phyloP scores from a whole-genome alignment of 2,888 invertebrate species.

The Panorpa germanica region DNA sequence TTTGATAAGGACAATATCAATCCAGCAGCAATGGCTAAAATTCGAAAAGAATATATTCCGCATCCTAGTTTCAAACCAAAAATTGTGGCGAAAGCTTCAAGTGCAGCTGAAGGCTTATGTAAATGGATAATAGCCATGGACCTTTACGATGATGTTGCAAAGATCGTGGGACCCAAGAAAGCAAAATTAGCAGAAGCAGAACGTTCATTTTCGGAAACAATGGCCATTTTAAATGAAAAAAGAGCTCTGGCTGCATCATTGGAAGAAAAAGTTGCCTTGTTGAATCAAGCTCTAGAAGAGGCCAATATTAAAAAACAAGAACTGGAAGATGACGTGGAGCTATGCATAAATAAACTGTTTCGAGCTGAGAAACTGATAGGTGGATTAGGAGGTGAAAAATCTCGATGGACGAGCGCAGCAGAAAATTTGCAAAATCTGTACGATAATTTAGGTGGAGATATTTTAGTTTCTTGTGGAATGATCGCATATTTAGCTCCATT shows the following conservation, averaged over 20 bases:
- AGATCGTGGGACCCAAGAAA: conserved; percentile 74
- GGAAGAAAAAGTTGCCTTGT: conserved; percentile 53
- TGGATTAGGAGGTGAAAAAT: conserved; percentile 76
- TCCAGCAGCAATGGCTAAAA: conserved; percentile 63
- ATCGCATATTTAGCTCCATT: conserved; percentile 83
- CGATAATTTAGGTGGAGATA: conserved; percentile 75
- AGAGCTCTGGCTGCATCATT: conserved; percentile 55
- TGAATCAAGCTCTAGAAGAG: conserved; percentile 46
- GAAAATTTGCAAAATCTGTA: conserved; percentile 52
- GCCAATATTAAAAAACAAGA: conserved; percentile 65
- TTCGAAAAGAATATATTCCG: conserved; percentile 55
- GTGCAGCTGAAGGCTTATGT: conserved; percentile 85
- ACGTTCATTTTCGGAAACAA: conserved; percentile 59
- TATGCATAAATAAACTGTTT: conserved; percentile 66
- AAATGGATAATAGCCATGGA: conserved; percentile 90
- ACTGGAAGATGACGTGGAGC: conserved; percentile 57
- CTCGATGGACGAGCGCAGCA: conserved; percentile 66
- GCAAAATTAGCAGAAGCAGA: conserved; percentile 64
- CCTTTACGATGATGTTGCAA: conserved; percentile 76
- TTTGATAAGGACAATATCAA: conserved; percentile 59
- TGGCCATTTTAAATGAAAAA: conserved; percentile 71
- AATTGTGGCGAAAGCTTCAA: conserved; percentile 68
- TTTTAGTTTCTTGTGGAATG: conserved; percentile 70
- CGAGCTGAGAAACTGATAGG: conserved; percentile 77
- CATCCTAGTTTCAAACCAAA: conserved; percentile 66